Percentiles rank a stretch among this genome's conserved stretches.
phyloP scores from a whole-genome alignment of 1,140 invertebrate species.

The Trichomalopsis sarcophagae region DNA sequence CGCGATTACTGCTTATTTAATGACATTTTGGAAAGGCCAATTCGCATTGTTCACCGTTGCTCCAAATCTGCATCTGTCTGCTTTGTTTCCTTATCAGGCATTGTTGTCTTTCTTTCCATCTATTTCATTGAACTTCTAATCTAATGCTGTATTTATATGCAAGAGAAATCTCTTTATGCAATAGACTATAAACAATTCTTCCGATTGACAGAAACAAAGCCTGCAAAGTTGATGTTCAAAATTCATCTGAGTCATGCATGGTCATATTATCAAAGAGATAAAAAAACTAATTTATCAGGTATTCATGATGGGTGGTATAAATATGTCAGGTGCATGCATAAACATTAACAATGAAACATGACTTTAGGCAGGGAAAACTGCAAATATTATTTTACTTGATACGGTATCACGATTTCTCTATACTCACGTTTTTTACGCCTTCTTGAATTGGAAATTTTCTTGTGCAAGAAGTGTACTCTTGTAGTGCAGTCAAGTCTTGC shows the following conservation, averaged over 20 bases:
- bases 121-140: neutral
- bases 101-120: too few species aligned
- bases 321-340: neutral
- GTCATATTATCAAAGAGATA: neutral
- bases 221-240: too few species aligned
- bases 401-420: too few species aligned
- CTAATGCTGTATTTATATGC: neutral
- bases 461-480: neutral
- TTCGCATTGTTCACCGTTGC: neutral
- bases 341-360: neutral
- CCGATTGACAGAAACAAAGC: too few species aligned
- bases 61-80: neutral
- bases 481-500: neutral
- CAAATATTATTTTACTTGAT: too few species aligned
- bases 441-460: slow-evolving; percentile 40
- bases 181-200: too few species aligned
- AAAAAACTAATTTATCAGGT: neutral
- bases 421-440: neutral
- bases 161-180: too few species aligned
- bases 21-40: neutral
- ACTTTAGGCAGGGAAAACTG: too few species aligned
- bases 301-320: neutral
- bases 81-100: slow-evolving; percentile 13
- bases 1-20: neutral
- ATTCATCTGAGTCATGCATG: too few species aligned